Base-by-base conservation (phyloP, 2,888 invertebrate genomes). In the Pterobdella sp. region DNA sequence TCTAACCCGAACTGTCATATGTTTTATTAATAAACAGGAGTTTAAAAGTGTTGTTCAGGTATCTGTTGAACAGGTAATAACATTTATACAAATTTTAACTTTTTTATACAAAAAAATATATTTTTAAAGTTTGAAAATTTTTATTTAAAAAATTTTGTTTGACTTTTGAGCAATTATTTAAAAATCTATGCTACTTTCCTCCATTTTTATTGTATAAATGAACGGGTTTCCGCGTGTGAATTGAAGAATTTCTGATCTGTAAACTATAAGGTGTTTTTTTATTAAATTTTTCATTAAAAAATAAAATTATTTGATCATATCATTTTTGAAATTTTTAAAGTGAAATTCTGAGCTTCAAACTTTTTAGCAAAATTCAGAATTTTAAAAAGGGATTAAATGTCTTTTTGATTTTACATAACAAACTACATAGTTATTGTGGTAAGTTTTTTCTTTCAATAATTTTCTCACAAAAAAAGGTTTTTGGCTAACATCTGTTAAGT, bases 291-390 rank as follows among this genome's bases (percentile, higher is more conserved):
- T 56, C 3, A 56, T 56, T n/a, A 14, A 56, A 56, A 14, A 56
- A 26, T 56, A 56, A 18, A 56, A 18, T 56, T 18, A 26, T 56
- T 56, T 56, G 4, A 4, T n/a, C n/a, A n/a, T n/a, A n/a, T n/a
- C n/a, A n/a, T n/a, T n/a, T n/a, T n/a, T n/a, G n/a, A n/a, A n/a
- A n/a, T n/a, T n/a, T n/a, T n/a, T n/a, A n/a, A n/a, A n/a, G n/a
- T n/a, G n/a, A 56, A 26, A 18, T 7, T 42, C 42, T 42, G 42
- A 42, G 42, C 42, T 7, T 14, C 7, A 14, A 42, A 4, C 18
- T 56, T 56, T 56, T 56, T 56, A 22, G 60, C 60, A n/a, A n/a
- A n/a, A n/a, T n/a, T n/a, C n/a, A n/a, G n/a, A n/a, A 26, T 56
- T 56, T 56, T 18, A 42, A 42, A 42, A 42, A 14, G 22, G 49